Conservation (phyloP, 53 echinoderm and acorn worm genomes). For the Astropecten irregularis region DNA sequence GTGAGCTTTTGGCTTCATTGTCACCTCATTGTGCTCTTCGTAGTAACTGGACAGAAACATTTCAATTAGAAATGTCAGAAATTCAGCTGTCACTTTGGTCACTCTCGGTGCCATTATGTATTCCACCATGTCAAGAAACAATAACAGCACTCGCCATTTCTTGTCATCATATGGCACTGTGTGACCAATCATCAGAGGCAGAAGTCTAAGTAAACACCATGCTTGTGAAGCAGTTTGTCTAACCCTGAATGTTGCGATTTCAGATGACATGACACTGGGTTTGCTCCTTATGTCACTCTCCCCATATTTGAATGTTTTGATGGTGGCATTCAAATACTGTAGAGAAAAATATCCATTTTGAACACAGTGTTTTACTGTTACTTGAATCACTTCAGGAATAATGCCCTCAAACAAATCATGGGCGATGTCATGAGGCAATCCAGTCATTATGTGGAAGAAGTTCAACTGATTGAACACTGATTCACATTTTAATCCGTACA, state of each 20-base stretch:
- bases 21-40: neutral
- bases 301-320: conserved; percentile 13
- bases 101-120: conserved; percentile 15
- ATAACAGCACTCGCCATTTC: conserved; percentile 35
- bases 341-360: conserved; percentile 46
- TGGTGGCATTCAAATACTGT: neutral
- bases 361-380: conserved; percentile 28
- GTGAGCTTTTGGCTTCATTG: conserved; percentile 59
- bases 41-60: conserved; percentile 25
- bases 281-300: conserved; percentile 7
- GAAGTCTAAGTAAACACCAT: conserved; percentile 55
- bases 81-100: neutral
- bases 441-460: conserved; percentile 56
- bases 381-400: conserved; percentile 47
- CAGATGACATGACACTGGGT: conserved; percentile 12
- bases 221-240: conserved; percentile 52
- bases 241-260: conserved; percentile 6
- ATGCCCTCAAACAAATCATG: conserved; percentile 74
- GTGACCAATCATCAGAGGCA: conserved; percentile 48
- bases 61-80: conserved; percentile 45
- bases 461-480: conserved; percentile 52
- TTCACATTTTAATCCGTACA: conserved; percentile 61
- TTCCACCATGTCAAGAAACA: conserved; percentile 30
- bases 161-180: conserved; percentile 25
- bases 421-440: conserved; percentile 56